phyloP scores from a whole-genome alignment of 2,888 invertebrate genomes.

The Odontocolon sp. region DNA sequence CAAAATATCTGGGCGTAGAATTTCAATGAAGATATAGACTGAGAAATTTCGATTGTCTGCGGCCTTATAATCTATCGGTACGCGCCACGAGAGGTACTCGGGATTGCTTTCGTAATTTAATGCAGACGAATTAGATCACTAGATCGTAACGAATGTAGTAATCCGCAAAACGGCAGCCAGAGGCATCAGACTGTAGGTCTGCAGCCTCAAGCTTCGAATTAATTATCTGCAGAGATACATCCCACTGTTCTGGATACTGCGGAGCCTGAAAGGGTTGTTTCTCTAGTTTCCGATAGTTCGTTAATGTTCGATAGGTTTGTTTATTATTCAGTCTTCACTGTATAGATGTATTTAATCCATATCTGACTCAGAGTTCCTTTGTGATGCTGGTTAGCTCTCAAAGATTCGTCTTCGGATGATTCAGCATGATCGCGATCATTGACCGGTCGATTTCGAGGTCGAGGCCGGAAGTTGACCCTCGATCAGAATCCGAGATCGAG shows the following conservation, averaged over 20 bases:
- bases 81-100: slow-evolving; percentile 49
- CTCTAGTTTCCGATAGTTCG: too few relatives aligned
- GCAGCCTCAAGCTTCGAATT: slow-evolving; percentile 43
- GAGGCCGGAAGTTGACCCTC: slow-evolving; percentile 58
- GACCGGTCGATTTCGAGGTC: slow-evolving; percentile 56
- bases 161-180: slow-evolving; percentile 62
- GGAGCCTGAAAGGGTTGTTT: background rate
- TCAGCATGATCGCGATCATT: slow-evolving; percentile 39
- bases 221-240: slow-evolving; percentile 45
- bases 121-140: slow-evolving; percentile 72
- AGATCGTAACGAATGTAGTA: slow-evolving; percentile 68
- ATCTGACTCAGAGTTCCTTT: too few relatives aligned
- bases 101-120: slow-evolving; percentile 74
- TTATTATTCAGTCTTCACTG: too few relatives aligned
- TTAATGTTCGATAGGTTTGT: too few relatives aligned
- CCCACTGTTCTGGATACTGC: slow-evolving; percentile 3
- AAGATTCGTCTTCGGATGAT: slow-evolving; percentile 15
- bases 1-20: too few relatives aligned
- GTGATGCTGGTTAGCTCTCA: background rate
- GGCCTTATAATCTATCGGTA: slow-evolving; percentile 15
- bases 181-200: slow-evolving; percentile 30
- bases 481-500: slow-evolving; percentile 40
- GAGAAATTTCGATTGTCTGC: slow-evolving; percentile 62
- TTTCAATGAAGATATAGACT: slow-evolving; percentile 6
- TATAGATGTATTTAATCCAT: too few relatives aligned